These are phyloP conservation scores for Polymixis flavicincta DNA, from an alignment of 2,888 invertebrate genomes.

Conservation along the genomic window DNA sequence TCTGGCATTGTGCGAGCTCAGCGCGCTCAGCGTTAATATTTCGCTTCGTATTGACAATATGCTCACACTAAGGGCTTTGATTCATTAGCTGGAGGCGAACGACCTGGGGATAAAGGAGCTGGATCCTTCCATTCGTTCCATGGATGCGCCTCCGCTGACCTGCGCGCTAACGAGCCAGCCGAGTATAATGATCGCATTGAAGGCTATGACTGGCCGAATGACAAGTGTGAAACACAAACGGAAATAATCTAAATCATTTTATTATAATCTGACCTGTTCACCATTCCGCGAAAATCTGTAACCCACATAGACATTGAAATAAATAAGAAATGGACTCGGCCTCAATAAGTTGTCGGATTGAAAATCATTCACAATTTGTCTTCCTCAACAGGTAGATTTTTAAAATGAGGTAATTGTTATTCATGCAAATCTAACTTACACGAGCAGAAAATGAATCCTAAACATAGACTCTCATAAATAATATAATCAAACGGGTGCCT, in stretches of 20 bases:
- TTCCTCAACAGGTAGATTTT: slow-evolving; percentile 87
- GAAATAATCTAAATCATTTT: slow-evolving; percentile 73
- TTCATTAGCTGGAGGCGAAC: slow-evolving; percentile 88
- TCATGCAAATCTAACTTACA: slow-evolving; percentile 88
- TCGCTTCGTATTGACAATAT: slow-evolving; percentile 87
- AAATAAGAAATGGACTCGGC: slow-evolving; percentile 79
- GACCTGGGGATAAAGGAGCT: slow-evolving; percentile 86
- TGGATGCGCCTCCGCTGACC: slow-evolving; percentile 85
- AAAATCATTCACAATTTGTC: slow-evolving; percentile 86
- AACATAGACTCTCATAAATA: slow-evolving; percentile 86
- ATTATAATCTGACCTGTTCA: slow-evolving; percentile 73
- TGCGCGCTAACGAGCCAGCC: slow-evolving; percentile 86
- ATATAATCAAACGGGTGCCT: slow-evolving; percentile 80
- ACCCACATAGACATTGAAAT: slow-evolving; percentile 81
- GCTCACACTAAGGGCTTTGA: slow-evolving; percentile 84
- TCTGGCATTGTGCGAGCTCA: slow-evolving; percentile 82
- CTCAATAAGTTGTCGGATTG: slow-evolving; percentile 81
- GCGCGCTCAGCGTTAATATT: slow-evolving; percentile 84
- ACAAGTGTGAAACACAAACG: slow-evolving; percentile 73
- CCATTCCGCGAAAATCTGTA: slow-evolving; percentile 77
- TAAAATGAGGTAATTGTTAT: slow-evolving; percentile 87
- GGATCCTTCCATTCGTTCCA: slow-evolving; percentile 85
- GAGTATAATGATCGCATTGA: slow-evolving; percentile 87
- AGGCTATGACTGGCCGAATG: slow-evolving; percentile 81
- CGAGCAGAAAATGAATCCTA: slow-evolving; percentile 88